These are phyloP conservation scores for Chouioia cunea DNA, from an alignment of 2,888 invertebrate species.

Conservation along the genomic window DNA sequence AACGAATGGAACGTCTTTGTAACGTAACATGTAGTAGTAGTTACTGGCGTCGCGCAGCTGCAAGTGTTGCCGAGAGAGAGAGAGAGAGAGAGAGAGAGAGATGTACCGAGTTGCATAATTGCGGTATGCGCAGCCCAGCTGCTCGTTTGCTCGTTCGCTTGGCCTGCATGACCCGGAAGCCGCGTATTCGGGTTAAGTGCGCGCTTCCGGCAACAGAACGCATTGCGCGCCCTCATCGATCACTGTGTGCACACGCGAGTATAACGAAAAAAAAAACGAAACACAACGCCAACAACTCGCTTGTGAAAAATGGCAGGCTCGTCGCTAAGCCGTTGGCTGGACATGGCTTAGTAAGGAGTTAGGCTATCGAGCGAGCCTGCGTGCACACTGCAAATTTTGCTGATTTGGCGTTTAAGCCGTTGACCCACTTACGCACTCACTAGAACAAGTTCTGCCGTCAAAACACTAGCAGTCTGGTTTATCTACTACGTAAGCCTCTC, in stretches of 20 bases:
- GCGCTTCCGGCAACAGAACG: constrained; percentile 51
- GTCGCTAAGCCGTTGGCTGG: too few species aligned
- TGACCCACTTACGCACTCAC: too few species aligned
- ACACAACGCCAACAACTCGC: not conserved
- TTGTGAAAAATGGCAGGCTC: constrained; percentile 18
- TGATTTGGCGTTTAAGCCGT: too few species aligned
- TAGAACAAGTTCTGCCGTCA: too few species aligned
- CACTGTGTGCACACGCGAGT: constrained; percentile 3
- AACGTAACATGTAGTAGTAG: too few species aligned
- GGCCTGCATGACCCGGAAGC: constrained; percentile 52
- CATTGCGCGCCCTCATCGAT: constrained; percentile 17
- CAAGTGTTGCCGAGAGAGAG: too few species aligned
- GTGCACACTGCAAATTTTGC: too few species aligned
- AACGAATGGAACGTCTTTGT: too few species aligned
- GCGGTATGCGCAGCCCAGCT: constrained; percentile 21
- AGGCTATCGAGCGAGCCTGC: too few species aligned
- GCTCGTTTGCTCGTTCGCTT: not conserved
- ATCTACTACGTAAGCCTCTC: too few species aligned
- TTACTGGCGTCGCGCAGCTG: not conserved
- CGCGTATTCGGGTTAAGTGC: constrained; percentile 57
- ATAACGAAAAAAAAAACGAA: not conserved
- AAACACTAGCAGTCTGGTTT: too few species aligned
- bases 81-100: not conserved
- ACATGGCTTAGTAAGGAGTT: too few species aligned
- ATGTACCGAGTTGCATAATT: constrained; percentile 39